Base-by-base conservation (phyloP, 1,140 invertebrate species). In the Goniozus legneri region DNA sequence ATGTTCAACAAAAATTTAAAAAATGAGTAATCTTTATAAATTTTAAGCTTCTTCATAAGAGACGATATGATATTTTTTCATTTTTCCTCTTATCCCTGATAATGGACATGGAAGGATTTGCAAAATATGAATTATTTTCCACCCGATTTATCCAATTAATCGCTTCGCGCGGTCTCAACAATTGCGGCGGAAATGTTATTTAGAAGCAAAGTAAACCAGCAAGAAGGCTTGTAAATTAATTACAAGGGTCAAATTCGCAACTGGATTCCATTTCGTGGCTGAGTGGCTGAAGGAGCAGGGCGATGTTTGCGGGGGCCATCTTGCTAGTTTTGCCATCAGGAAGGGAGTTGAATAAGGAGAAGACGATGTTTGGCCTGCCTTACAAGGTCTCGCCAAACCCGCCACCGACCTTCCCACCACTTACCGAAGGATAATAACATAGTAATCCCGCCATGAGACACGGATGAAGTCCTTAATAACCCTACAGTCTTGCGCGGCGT, bases 381-480 rank as follows among this genome's bases (percentile, higher is more conserved):
- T 69, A 59, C 62, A 65, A 71, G 65, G 63, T 59, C 49, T 56
- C 50, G 49, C 56, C 59, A 51, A 52, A 51, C 60, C 51, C 35
- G n/a, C 14, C 38, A 36, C 50, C 47, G 31, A 24, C 41, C 52
- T 44, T 61, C 62, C 65, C 64, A 55, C 62, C 69, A 72, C 68
- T 72, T 72, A 70, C 64, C 62, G 34, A 65, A 60, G 60, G 67
- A 70, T 71, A 67, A 73, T 73, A 73, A 73, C 65, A 62, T 64
- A 65, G 63, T 74, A 72, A 74, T 72, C 67, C 66, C 54, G 44
- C 65, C 56, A 52, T 55, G 62, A 64, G 64, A 68, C 65, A 65
- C 60, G 61, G 64, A 67, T 65, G 65, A 65, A 65, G 58, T 59
- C 58, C 57, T 59, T 60, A 56, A 60, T 60, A 60, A 60, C 58